These are phyloP conservation scores for Ptychobarbus kaznakovi DNA, from an alignment of 2,797 vertebrate genomes.

Conservation along the genomic window DNA sequence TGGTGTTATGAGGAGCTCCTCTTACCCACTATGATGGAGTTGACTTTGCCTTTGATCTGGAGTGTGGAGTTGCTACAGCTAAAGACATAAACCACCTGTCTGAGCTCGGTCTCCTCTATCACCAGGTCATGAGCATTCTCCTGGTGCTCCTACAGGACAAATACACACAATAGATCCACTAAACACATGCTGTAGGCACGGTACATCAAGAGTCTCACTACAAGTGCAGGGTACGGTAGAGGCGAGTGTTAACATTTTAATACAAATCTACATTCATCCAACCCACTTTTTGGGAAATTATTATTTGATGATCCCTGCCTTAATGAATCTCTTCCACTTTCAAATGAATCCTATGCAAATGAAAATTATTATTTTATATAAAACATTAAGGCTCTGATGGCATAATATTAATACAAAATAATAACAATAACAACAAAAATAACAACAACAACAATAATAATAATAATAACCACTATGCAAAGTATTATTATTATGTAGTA, in stretches of 20 bases:
- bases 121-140: conserved; percentile 88
- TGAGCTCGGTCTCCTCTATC: conserved; percentile 92
- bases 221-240: neutral
- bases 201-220: neutral
- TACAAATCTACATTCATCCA: neutral
- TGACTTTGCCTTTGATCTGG: conserved; percentile 96
- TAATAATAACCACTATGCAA: neutral
- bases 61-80: conserved; percentile 90
- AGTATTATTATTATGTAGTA: neutral
- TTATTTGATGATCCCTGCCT: neutral
- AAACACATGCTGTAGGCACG: neutral
- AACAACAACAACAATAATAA: neutral
- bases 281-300: neutral
- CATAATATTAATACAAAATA: neutral
- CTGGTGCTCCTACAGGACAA: conserved; percentile 87
- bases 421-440: neutral
- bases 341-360: neutral
- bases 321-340: neutral
- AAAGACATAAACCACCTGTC: conserved; percentile 95
- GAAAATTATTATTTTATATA: neutral
- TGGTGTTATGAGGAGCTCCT: conserved; percentile 7
- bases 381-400: neutral
- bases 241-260: neutral
- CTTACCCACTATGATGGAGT: conserved; percentile 94
- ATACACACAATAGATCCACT: conserved; percentile 12